These are phyloP conservation scores for Eupithecia dodoneata DNA, from an alignment of 2,888 invertebrate genomes.

Conservation along the genomic window DNA sequence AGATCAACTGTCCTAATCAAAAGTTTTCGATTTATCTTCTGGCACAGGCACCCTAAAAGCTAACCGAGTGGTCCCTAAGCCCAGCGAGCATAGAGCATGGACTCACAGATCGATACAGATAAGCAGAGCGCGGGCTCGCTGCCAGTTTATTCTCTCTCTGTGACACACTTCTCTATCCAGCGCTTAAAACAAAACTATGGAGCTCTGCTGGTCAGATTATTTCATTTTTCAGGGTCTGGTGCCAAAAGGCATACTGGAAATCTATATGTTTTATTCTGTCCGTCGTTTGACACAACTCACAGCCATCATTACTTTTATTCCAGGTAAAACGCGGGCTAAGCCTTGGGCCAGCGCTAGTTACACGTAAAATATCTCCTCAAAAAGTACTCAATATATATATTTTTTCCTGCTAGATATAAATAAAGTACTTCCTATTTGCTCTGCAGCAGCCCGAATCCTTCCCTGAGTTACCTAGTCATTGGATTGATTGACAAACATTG, in stretches of 20 bases:
- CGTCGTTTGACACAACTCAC: too few relatives aligned
- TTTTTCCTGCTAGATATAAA: too few relatives aligned
- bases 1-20: background rate
- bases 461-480: too few relatives aligned
- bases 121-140: background rate
- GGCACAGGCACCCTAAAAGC: background rate
- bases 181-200: background rate
- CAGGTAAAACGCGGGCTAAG: too few relatives aligned
- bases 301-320: too few relatives aligned
- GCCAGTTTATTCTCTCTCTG: background rate
- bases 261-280: too few relatives aligned
- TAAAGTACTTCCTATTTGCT: too few relatives aligned
- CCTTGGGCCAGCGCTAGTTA: too few relatives aligned
- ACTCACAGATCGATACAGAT: background rate
- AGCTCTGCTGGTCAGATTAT: background rate
- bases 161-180: background rate
- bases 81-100: conserved; percentile 3
- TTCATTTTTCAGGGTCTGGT: background rate
- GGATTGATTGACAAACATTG: too few relatives aligned
- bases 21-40: background rate
- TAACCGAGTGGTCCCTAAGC: background rate
- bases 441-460: too few relatives aligned
- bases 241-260: background rate
- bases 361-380: too few relatives aligned
- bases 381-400: too few relatives aligned